Evolutionary conservation across 2,113 vertebrate genomes (phyloP).

Genomic region (Poecilia latipinna): DNA sequence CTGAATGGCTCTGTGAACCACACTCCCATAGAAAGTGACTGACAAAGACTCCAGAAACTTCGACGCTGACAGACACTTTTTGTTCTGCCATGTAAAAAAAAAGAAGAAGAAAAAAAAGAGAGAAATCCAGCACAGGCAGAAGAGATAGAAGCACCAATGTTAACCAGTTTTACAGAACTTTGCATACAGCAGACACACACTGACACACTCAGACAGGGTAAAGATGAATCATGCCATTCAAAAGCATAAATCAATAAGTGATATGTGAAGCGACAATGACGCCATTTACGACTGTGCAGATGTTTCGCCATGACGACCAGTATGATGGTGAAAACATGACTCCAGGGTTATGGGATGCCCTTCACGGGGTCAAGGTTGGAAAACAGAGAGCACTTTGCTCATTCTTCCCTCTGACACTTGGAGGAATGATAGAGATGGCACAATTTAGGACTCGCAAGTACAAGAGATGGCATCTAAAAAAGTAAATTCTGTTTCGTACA

Average conservation of each 20-base stretch:
- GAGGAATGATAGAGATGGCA: constrained; percentile 23
- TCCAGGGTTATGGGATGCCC: constrained; percentile 52
- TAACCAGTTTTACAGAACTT: constrained; percentile 50
- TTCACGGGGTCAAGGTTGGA: constrained; percentile 64
- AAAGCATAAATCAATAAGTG: constrained; percentile 50
- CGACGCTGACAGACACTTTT: constrained; percentile 50
- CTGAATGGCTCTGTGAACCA: constrained; percentile 44
- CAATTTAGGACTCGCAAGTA: constrained; percentile 28
- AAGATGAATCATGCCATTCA: constrained; percentile 49
- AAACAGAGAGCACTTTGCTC: constrained; percentile 34
- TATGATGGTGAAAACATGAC: constrained; percentile 68
- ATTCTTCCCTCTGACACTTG: constrained; percentile 12
- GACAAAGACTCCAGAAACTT: constrained; percentile 63
- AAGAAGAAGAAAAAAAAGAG: not conserved
- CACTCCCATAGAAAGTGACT: constrained; percentile 42
- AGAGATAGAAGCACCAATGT: constrained; percentile 25
- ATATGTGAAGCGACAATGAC: constrained; percentile 66
- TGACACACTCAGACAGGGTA: constrained; percentile 11
- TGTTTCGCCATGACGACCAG: constrained; percentile 79
- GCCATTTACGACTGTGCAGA: constrained; percentile 78
- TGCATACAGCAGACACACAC: constrained; percentile 27
- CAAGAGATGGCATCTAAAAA: not conserved
- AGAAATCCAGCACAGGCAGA: constrained; percentile 30
- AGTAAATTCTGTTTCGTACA: not conserved
- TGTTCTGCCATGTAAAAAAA: constrained; percentile 10